Percentiles rank a stretch among this genome's conserved stretches.
These are phyloP conservation scores for Adineta ricciae DNA, from an alignment of 2,888 invertebrate genomes.

Conservation along the genomic window DNA sequence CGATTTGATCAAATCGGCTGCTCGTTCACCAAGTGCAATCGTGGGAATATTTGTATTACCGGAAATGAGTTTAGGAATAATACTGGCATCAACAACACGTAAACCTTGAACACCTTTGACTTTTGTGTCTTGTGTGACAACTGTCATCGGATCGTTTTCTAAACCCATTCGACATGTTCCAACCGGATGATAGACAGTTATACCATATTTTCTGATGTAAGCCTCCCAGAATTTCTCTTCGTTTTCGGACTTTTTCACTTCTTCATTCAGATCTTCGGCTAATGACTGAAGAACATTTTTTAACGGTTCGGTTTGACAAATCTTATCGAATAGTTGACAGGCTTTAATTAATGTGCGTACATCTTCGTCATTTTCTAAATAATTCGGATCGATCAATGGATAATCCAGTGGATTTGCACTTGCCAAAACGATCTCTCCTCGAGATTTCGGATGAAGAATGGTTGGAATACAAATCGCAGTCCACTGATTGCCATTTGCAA, in stretches of 20 bases:
- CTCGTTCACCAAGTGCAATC: conserved; percentile 54
- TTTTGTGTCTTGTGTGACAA: conserved; percentile 58
- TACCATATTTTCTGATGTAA: conserved; percentile 45
- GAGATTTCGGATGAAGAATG: conserved; percentile 65
- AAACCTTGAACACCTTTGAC: conserved; percentile 57
- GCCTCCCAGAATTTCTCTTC: conserved; percentile 40
- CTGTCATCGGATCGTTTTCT: conserved; percentile 53
- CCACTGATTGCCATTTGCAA: not conserved
- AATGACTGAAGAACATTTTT: conserved; percentile 40
- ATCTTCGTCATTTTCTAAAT: conserved; percentile 62
- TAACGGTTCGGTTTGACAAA: conserved; percentile 47
- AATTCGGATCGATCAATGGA: conserved; percentile 81
- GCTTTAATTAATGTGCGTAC: conserved; percentile 47
- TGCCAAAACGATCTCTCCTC: conserved; percentile 67
- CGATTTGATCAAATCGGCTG: conserved; percentile 50
- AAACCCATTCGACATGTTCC: conserved; percentile 67
- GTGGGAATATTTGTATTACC: conserved; percentile 60
- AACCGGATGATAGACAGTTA: conserved; percentile 66
- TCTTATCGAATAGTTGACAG: conserved; percentile 42
- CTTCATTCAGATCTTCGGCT: conserved; percentile 40
- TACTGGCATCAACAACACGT: conserved; percentile 69
- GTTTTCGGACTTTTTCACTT: conserved; percentile 42
- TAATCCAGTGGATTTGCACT: conserved; percentile 66
- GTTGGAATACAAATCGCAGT: conserved; percentile 52
- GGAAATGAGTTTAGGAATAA: conserved; percentile 66